Percentiles rank a stretch among this genome's conserved stretches.
These are phyloP conservation scores for Salticus scenicus DNA, from an alignment of 2,888 invertebrate species.

Conservation along the genomic window DNA sequence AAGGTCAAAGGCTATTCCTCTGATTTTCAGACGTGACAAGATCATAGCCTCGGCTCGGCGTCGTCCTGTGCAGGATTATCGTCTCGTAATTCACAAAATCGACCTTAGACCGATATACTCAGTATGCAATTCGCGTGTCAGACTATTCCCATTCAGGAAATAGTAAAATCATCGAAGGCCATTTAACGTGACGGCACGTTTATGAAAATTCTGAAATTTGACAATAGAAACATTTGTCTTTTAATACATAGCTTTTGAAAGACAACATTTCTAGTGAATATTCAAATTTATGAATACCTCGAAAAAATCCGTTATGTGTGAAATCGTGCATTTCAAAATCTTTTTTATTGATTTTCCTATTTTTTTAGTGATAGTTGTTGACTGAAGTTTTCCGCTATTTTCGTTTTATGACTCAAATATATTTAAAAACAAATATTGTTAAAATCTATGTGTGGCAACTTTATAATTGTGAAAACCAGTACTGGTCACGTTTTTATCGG, in stretches of 20 bases:
- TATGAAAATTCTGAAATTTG: constrained; percentile 11
- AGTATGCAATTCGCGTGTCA: constrained; percentile 13
- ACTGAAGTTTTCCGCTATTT: not conserved
- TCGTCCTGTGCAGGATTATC: not conserved
- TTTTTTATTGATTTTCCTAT: not conserved
- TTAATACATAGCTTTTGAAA: not conserved
- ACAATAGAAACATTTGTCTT: not conserved
- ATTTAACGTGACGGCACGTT: constrained; percentile 7
- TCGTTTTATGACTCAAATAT: not conserved
- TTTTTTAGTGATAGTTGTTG: not conserved
- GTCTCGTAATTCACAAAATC: constrained; percentile 12
- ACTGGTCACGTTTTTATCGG: not conserved
- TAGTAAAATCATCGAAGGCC: not conserved
- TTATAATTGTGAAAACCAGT: not conserved
- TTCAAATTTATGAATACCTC: not conserved
- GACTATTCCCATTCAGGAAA: constrained; percentile 12
- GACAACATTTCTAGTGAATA: not conserved
- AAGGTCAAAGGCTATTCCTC: not conserved
- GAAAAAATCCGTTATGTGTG: not conserved
- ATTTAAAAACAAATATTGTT: too few relatives aligned
- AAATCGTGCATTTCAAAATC: not conserved
- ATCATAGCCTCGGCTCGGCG: constrained; percentile 10
- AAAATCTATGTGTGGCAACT: too few relatives aligned
- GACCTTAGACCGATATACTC: not conserved
- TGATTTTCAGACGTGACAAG: not conserved